Evolutionary conservation across 2,113 vertebrate species (phyloP), one percentile per base, ranked within the genome.

Genomic region (Hyla sarda): DNA sequence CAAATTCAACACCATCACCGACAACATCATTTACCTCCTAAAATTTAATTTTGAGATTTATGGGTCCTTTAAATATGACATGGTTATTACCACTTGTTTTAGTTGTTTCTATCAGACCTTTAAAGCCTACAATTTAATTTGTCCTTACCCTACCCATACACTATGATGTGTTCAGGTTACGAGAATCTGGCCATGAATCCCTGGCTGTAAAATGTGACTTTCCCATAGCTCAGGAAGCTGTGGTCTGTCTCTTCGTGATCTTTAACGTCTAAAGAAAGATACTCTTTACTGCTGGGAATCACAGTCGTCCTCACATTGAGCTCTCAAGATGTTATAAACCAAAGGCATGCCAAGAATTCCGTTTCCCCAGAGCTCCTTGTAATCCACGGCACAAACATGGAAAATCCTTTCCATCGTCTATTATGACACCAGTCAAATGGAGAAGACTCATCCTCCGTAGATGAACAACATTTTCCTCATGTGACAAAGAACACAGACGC

Each of bases 271-370:
- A 50, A 65, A 85, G 58, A 69, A 34, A 77, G 76, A 67, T 30
- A 52, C 28, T 71, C 30, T 83, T 83, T 83, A 69, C 45, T 69
- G 17, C 73, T 69, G 73, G 74, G 74, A 85, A 85, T 78, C 1
- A 77, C 34, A 21, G 58, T 76, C 47, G 1, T 78, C 60, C 41
- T 62, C 54, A 60, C 50, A 65, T 45, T 50, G 8, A 76, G 73
- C 54, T 77, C 37, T 84, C 41, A 85, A 65, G 83, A 77, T 77
- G 83, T 50, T 85, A 62, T 65, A 65, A 85, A 85, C 56, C 74
- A 60, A 76, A 78, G 45, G 58, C 41, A 78, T 85, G 28, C 47
- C 19, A 78, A 77, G 83, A 85, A 85, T 85, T 47, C 45, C 47
- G 30, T 3, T 52, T 85, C 47, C 41, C 41, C 73, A 34, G 34